Base-by-base conservation (phyloP, 2,797 vertebrate genomes). In the Myotis pilosus region DNA sequence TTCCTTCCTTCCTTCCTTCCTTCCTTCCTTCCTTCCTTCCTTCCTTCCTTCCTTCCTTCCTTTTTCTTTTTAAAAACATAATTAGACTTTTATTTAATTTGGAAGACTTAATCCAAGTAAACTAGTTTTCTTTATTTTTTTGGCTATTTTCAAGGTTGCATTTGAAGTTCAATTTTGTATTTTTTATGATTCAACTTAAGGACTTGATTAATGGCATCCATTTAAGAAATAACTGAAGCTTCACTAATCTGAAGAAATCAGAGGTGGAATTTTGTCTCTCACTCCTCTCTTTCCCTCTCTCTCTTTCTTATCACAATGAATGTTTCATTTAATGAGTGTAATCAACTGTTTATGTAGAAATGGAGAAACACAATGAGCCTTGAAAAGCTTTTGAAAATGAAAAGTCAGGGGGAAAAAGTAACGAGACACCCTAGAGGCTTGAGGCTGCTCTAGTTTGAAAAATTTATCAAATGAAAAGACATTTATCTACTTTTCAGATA, bases 231-330 rank as follows among this genome's bases (percentile, higher is more conserved):
- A 96, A 89, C 55, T 4, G 28, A 95, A 57, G 68, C 89, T 94
- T 97, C 57, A 92, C 84, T 95, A 96, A 96, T 95, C 90, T 84
- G 80, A 96, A 95, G 82, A 90, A 92, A 94, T 95, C 96, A 92
- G 74, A 89, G n/a, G 44, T 1, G 1, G n/a, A 38, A 44, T 86
- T 92, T 28, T 88, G 53, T 83, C 8, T 89, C 22, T 80, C 3
- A 5, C 23, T 60, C 28, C 16, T 10, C 57, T 60, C 12, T 60
- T 60, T 60, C 25, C 41, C 28, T 30, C n/a, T 36, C 25, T 30
- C 16, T 89, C 55, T 88, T 9, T 89, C 49, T 81, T 69, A 74
- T 85, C 44, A 87, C 89, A 75, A 11, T 72, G 60, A 93, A 82
- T 78, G 36, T 91, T 94, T 93, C 60, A 64, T 89, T 80, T 95